phyloP scores from a whole-genome alignment of 1,140 invertebrate genomes.

The Scaptomyza hsui region DNA sequence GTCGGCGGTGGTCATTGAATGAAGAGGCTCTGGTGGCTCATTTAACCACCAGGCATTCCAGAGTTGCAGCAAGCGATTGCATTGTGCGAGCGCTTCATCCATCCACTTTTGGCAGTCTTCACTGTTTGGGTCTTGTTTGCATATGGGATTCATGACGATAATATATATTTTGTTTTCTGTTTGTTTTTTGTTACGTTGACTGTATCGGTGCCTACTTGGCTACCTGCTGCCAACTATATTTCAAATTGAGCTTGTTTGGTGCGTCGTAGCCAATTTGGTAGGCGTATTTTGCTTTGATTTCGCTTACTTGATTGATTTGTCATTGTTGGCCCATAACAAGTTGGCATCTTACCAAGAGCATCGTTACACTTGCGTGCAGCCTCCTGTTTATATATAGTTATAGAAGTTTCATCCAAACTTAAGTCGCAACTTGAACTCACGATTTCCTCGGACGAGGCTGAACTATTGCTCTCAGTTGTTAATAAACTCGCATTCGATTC shows the following conservation, averaged over 20 bases:
- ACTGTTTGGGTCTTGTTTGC: slow-evolving; percentile 39
- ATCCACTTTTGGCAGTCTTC: slow-evolving; percentile 57
- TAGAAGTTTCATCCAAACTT: neutral
- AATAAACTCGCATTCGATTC: slow-evolving; percentile 3
- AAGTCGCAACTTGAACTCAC: neutral
- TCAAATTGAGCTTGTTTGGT: slow-evolving; percentile 16
- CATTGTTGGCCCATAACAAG: neutral
- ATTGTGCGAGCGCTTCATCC: slow-evolving; percentile 40
- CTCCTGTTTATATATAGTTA: neutral
- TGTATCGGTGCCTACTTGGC: slow-evolving; percentile 18
- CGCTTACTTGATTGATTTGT: neutral
- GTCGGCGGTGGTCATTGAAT: slow-evolving; percentile 49
- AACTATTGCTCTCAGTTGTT: neutral
- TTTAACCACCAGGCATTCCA: slow-evolving; percentile 63
- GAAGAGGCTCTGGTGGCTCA: slow-evolving; percentile 1
- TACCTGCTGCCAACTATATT: neutral
- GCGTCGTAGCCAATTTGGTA: slow-evolving; percentile 31
- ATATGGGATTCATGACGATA: slow-evolving; percentile 54
- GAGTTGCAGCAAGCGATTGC: slow-evolving; percentile 38
- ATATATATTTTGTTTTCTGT: neutral
- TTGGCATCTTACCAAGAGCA: slow-evolving; percentile 16
- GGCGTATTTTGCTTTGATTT: slow-evolving; percentile 23
- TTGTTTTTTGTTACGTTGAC: too few relatives aligned
- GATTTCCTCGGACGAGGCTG: neutral
- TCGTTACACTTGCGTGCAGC: neutral